Conservation (phyloP, 2,888 invertebrate species). For the Tetramorium bicarinatum region DNA sequence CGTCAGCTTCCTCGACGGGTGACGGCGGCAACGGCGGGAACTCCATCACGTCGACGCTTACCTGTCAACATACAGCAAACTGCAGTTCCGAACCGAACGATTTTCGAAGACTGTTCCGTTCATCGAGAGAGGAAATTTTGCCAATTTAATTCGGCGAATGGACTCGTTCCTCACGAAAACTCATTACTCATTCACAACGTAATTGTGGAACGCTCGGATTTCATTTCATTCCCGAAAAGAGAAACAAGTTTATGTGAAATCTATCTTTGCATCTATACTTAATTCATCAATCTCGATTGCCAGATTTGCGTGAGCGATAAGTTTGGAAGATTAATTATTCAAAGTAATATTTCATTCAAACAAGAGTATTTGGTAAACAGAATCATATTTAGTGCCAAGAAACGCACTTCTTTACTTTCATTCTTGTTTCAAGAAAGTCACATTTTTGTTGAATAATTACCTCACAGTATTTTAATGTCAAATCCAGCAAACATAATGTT, state of each 20-base stretch:
- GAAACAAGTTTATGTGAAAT: neutral
- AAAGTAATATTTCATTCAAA: neutral
- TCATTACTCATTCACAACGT: neutral
- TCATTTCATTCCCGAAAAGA: neutral
- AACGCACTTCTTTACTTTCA: neutral
- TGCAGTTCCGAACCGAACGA: neutral
- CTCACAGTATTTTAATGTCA: too few relatives aligned
- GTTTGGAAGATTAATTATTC: neutral
- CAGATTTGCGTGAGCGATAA: neutral
- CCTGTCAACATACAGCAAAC: conserved; percentile 70
- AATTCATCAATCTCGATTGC: neutral
- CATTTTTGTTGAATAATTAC: neutral
- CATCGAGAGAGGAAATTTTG: neutral
- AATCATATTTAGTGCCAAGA: neutral
- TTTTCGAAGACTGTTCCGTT: neutral
- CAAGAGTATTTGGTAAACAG: neutral
- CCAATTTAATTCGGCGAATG: neutral
- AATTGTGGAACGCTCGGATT: neutral
- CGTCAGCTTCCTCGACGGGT: conserved; percentile 93
- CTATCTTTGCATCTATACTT: neutral
- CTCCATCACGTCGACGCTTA: conserved; percentile 90
- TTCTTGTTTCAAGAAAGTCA: neutral
- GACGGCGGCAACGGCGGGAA: conserved; percentile 94
- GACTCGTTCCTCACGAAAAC: neutral
- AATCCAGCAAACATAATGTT: too few relatives aligned